Evolutionary conservation across 1,140 invertebrate species (phyloP).

Genomic region (Drosophila seguyi): DNA sequence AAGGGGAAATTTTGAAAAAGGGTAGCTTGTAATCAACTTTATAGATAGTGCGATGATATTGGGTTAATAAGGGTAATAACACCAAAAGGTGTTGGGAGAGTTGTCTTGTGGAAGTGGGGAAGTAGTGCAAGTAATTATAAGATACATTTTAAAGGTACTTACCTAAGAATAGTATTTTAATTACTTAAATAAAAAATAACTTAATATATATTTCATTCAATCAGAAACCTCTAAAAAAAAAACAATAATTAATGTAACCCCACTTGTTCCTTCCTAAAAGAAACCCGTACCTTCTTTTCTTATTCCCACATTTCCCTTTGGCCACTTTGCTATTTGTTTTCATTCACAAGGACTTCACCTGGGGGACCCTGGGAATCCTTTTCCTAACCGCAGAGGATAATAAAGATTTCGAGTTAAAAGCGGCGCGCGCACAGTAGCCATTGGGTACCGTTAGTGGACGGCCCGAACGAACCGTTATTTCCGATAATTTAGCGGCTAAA

Average conservation of each 20-base stretch:
- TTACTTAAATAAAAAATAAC: too few relatives aligned
- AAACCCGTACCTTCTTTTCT: background rate
- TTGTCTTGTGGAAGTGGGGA: background rate
- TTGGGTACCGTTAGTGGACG: slow-evolving; percentile 71
- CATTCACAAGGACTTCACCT: slow-evolving; percentile 58
- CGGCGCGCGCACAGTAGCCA: slow-evolving; percentile 66
- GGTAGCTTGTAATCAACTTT: slow-evolving; percentile 1
- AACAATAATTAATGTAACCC: background rate
- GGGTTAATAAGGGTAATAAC: background rate
- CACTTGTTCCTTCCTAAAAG: background rate
- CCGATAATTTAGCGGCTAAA: slow-evolving; percentile 73
- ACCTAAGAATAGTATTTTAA: too few relatives aligned
- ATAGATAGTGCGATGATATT: background rate
- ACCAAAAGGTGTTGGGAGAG: slow-evolving; percentile 3
- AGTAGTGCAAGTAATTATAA: background rate
- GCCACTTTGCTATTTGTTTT: slow-evolving; percentile 32
- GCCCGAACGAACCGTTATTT: slow-evolving; percentile 67
- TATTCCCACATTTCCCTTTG: slow-evolving; percentile 11
- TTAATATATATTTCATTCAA: too few relatives aligned
- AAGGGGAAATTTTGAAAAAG: background rate
- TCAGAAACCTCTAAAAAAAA: background rate
- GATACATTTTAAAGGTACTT: fast-evolving
- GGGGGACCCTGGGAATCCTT: slow-evolving; percentile 43
- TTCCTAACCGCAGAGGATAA: slow-evolving; percentile 53
- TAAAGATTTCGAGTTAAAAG: slow-evolving; percentile 73